Conservation (phyloP, 2,113 vertebrate species). For the Daphoenositta chrysoptera region DNA sequence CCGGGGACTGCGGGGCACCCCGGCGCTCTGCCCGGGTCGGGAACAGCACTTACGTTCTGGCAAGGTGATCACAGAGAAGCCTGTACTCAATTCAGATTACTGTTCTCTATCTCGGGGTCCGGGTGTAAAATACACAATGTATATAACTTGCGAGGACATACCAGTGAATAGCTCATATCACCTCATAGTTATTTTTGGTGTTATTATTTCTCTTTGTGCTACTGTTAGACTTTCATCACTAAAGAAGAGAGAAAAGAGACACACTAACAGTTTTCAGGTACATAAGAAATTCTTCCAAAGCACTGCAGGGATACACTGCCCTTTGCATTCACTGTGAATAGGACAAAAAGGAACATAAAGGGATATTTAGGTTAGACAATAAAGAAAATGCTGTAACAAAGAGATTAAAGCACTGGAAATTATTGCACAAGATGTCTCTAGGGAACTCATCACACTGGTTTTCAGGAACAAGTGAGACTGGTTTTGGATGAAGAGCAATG, state of each 20-base stretch:
- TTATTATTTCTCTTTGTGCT: not conserved
- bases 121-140: not conserved
- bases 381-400: not conserved
- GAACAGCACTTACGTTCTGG: fast-evolving
- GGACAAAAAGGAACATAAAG: not conserved
- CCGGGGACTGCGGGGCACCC: no score
- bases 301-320: not conserved
- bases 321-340: not conserved
- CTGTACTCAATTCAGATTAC: fast-evolving
- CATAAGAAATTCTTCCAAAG: not conserved
- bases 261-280: not conserved
- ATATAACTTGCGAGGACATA: fast-evolving
- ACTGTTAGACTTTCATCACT: not conserved
- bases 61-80: fast-evolving
- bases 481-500: not conserved
- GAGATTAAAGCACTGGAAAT: not conserved
- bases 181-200: not conserved
- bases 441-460: not conserved
- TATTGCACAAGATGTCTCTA: not conserved
- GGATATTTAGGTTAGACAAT: not conserved
- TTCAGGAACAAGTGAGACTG: not conserved
- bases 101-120: fast-evolving
- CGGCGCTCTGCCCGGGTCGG: not conserved
- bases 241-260: not conserved
- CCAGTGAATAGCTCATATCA: not conserved